phyloP scores from a whole-genome alignment of 2,888 invertebrate genomes.

The Caenorhabditis japonica region DNA sequence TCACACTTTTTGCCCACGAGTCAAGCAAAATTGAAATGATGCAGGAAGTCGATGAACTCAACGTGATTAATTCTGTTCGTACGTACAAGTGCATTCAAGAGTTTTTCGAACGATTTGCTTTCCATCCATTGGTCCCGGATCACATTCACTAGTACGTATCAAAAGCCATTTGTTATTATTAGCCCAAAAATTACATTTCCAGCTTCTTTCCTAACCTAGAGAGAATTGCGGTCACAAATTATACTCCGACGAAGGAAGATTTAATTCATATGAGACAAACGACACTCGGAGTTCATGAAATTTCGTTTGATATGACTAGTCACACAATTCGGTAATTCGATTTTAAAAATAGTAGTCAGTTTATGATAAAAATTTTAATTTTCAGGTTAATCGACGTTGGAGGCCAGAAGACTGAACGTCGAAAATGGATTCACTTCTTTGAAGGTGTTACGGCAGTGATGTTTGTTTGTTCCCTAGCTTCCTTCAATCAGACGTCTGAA shows the following conservation, averaged over 20 bases:
- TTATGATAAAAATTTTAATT: background rate
- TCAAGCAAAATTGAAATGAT: slow-evolving; percentile 47
- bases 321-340: slow-evolving; percentile 46
- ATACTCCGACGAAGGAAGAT: slow-evolving; percentile 48
- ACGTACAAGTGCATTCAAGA: slow-evolving; percentile 27
- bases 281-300: slow-evolving; percentile 56
- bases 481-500: slow-evolving; percentile 51
- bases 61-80: slow-evolving; percentile 37
- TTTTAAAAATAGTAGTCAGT: background rate
- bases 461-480: slow-evolving; percentile 53
- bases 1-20: slow-evolving; percentile 42
- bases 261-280: slow-evolving; percentile 55
- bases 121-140: slow-evolving; percentile 51
- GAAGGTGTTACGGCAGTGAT: slow-evolving; percentile 59
- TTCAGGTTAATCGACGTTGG: slow-evolving; percentile 59
- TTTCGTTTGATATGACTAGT: slow-evolving; percentile 51
- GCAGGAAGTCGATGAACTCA: slow-evolving; percentile 50
- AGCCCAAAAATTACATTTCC: background rate
- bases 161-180: background rate
- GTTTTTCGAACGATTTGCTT: slow-evolving; percentile 24
- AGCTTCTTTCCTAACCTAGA: slow-evolving; percentile 51
- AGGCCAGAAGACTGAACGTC: slow-evolving; percentile 57
- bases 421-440: slow-evolving; percentile 63
- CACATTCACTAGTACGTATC: slow-evolving; percentile 52
- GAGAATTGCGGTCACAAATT: slow-evolving; percentile 37